phyloP scores from a whole-genome alignment of 2,797 vertebrate species.

The Pangasius larnaudii region DNA sequence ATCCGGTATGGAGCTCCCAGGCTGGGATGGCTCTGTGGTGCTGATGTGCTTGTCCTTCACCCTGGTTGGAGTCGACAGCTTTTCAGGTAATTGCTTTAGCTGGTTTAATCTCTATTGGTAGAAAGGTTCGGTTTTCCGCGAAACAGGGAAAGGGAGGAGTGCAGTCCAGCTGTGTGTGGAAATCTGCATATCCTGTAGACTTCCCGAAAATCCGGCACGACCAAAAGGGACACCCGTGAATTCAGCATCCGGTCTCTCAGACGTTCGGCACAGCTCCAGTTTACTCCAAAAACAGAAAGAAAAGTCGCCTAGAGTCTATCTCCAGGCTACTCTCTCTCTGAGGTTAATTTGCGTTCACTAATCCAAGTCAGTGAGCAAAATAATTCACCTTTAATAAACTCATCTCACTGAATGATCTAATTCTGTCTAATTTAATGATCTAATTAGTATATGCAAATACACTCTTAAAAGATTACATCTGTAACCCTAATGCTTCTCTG shows the following conservation, averaged over 20 bases:
- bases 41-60: background rate
- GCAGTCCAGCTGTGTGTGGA: background rate
- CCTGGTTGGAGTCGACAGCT: background rate
- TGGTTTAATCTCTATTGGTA: background rate
- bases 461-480: background rate
- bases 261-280: background rate
- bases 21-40: constrained; percentile 1
- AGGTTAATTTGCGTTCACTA: background rate
- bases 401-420: background rate
- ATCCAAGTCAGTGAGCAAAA: background rate
- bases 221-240: background rate
- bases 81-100: constrained; percentile 22
- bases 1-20: constrained; percentile 3
- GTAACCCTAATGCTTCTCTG: no score
- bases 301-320: no score
- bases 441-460: background rate
- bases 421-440: background rate
- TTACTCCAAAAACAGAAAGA: background rate
- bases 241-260: background rate
- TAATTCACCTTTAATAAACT: background rate
- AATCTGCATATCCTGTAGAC: constrained; percentile 12
- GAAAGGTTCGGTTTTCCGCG: background rate
- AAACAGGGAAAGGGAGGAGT: background rate
- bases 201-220: background rate
- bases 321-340: background rate